Evolutionary conservation across 2,113 vertebrate species (phyloP).

Genomic region (Channa maculata): DNA sequence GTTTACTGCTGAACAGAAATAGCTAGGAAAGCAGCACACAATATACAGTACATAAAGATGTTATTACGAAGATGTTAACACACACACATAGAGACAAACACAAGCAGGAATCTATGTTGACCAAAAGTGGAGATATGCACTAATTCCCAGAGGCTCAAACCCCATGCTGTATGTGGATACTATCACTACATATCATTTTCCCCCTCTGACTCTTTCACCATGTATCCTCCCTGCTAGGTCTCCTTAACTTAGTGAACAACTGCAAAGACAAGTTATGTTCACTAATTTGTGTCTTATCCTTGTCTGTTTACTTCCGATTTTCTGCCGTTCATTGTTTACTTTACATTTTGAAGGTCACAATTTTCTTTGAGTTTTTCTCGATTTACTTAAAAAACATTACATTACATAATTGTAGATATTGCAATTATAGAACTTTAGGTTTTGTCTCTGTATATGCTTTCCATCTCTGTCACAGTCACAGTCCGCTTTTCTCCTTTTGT

Average conservation of each 20-base stretch:
- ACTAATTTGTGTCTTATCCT: neutral
- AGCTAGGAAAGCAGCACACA: neutral
- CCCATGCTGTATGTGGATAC: neutral
- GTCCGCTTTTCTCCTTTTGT: constrained; percentile 49
- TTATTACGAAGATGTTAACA: neutral
- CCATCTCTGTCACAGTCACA: constrained; percentile 18
- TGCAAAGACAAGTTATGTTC: neutral
- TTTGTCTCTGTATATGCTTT: constrained; percentile 6
- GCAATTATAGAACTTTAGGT: neutral
- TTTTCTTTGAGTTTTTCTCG: neutral
- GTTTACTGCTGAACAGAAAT: neutral
- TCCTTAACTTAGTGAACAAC: neutral
- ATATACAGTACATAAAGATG: neutral
- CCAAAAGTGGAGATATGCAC: neutral
- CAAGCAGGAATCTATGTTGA: neutral
- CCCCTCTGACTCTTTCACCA: neutral
- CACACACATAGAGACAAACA: neutral
- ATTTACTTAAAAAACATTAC: neutral
- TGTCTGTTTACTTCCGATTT: neutral
- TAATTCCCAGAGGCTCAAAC: neutral
- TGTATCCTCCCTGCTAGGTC: neutral
- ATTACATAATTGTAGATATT: neutral
- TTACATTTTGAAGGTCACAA: neutral
- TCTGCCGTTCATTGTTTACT: neutral
- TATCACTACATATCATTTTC: neutral